phyloP scores from a whole-genome alignment of 2,888 invertebrate species.

The Steromphala cineraria region DNA sequence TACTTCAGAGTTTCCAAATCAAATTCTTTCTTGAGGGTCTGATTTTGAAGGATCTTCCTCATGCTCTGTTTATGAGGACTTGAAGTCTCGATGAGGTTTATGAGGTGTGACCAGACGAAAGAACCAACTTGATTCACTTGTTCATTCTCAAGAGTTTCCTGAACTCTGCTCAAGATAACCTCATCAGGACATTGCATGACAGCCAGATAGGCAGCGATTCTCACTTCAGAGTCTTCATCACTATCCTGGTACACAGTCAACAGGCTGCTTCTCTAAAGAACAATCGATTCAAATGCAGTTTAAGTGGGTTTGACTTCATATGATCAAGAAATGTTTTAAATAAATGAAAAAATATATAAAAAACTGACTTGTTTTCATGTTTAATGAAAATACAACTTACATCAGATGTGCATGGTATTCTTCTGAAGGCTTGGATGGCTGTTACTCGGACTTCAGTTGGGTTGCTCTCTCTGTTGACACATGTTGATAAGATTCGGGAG shows the following conservation, averaged over 20 bases:
- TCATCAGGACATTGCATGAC: conserved; percentile 92
- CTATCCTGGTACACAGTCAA: conserved; percentile 83
- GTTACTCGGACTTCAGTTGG: conserved; percentile 85
- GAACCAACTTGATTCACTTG: conserved; percentile 87
- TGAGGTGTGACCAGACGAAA: conserved; percentile 95
- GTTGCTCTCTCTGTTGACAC: conserved; percentile 77
- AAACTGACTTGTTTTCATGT: background rate
- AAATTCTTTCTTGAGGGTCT: conserved; percentile 86
- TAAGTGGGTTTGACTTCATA: conserved; percentile 76
- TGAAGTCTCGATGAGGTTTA: conserved; percentile 89
- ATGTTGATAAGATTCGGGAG: conserved; percentile 52
- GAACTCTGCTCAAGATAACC: conserved; percentile 83
- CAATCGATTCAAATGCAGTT: background rate
- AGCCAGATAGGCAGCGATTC: conserved; percentile 91
- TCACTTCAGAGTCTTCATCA: conserved; percentile 86
- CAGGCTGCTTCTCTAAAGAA: conserved; percentile 57
- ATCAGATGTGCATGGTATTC: conserved; percentile 81
- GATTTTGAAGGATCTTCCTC: conserved; percentile 88
- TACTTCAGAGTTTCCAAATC: conserved; percentile 91
- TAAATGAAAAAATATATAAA: conserved; percentile 37
- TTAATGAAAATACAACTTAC: conserved; percentile 74
- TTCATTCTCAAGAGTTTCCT: conserved; percentile 70
- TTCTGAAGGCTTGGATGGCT: conserved; percentile 86
- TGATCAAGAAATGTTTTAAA: conserved; percentile 42
- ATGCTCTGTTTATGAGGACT: conserved; percentile 89